phyloP scores from a whole-genome alignment of 92 coral and sea anemone species.

The Heliopora coerulea region DNA sequence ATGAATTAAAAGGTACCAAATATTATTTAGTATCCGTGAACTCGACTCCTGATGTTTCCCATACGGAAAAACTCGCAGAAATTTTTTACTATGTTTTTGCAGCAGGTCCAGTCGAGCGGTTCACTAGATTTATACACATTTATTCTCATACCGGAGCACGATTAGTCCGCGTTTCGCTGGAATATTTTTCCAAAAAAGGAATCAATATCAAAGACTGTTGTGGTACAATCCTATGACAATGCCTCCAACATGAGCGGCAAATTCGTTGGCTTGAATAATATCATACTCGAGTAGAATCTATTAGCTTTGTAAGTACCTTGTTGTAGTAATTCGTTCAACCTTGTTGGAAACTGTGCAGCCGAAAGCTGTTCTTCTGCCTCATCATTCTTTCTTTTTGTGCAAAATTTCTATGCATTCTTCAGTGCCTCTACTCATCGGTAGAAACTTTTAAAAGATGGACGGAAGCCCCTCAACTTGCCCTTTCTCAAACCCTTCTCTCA shows the following conservation, averaged over 20 bases:
- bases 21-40: neutral
- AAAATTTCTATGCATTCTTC: neutral
- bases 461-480: neutral
- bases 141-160: neutral
- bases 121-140: neutral
- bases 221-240: neutral
- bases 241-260: neutral
- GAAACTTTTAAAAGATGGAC: neutral
- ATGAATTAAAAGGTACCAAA: neutral
- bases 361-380: neutral
- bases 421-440: neutral
- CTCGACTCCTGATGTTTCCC: neutral
- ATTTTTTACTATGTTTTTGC: neutral
- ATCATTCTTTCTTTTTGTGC: neutral
- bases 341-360: neutral
- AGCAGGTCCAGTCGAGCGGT: conserved; percentile 1
- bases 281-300: neutral
- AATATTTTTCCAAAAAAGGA: neutral
- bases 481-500: neutral
- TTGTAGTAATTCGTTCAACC: neutral
- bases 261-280: neutral
- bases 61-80: neutral
- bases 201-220: neutral
- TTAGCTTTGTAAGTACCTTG: neutral
- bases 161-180: neutral